Conservation (phyloP, 1,140 invertebrate species). For the Brachionus rotundiformis region DNA sequence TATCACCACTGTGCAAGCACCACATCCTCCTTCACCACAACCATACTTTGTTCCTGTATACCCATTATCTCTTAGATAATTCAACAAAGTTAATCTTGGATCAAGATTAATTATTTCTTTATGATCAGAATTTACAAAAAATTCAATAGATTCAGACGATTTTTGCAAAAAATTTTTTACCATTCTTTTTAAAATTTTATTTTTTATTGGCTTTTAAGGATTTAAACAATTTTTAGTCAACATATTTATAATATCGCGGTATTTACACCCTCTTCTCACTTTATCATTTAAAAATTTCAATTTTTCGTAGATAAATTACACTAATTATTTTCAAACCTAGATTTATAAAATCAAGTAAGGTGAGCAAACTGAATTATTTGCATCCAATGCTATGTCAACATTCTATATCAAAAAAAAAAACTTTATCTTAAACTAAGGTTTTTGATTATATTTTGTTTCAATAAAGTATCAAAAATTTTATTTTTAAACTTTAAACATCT, state of each 20-base stretch:
- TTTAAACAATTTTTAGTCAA: not conserved
- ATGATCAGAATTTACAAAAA: conserved; percentile 39
- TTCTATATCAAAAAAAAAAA: not conserved
- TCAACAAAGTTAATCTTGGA: conserved; percentile 21
- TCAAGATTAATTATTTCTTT: not conserved
- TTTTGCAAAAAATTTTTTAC: too few relatives aligned
- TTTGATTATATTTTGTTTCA: not conserved
- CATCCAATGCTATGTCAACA: not conserved
- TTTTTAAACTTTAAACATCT: too few relatives aligned
- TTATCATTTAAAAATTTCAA: not conserved
- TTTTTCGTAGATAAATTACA: not conserved
- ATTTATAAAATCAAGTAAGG: not conserved
- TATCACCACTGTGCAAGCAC: conserved; percentile 70
- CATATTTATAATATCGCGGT: conserved; percentile 6
- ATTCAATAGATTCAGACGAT: too few relatives aligned
- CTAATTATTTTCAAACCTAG: not conserved
- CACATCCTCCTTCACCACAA: conserved; percentile 80
- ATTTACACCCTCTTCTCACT: not conserved
- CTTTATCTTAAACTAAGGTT: not conserved
- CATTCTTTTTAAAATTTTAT: not conserved
- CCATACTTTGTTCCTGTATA: conserved; percentile 70
- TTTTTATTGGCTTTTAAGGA: not conserved
- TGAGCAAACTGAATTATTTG: not conserved
- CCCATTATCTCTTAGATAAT: conserved; percentile 6
- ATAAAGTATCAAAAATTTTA: too few relatives aligned